phyloP scores from a whole-genome alignment of 2,888 invertebrate genomes.

The Lathronympha strigana region DNA sequence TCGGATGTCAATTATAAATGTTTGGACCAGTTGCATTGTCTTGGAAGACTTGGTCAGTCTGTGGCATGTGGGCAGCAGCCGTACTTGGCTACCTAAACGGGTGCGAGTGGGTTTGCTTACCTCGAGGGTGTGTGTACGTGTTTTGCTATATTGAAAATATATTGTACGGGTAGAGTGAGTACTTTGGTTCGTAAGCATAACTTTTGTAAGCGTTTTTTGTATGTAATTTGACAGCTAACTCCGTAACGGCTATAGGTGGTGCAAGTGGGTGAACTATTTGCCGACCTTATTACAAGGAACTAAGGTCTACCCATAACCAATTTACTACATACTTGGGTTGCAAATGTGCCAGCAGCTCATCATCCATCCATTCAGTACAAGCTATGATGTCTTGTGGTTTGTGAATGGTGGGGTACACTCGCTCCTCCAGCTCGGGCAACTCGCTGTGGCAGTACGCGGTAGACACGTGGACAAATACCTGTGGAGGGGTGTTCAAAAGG shows the following conservation, averaged over 20 bases:
- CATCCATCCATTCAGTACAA: constrained; percentile 87
- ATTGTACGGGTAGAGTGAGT: no score
- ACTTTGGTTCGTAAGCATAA: no score
- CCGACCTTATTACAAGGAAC: not conserved
- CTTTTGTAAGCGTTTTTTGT: no score
- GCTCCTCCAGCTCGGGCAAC: constrained; percentile 90
- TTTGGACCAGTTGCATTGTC: no score
- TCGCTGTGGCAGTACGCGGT: constrained; percentile 97
- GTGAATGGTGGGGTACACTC: constrained; percentile 87
- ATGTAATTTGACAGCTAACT: no score
- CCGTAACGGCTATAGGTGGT: not conserved
- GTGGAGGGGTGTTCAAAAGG: constrained; percentile 43
- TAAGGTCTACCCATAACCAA: constrained; percentile 31
- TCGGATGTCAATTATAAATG: no score
- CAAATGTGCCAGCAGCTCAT: constrained; percentile 85
- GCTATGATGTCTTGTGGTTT: constrained; percentile 86
- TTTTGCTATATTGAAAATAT: no score
- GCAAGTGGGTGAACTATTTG: not conserved
- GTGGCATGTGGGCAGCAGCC: no score
- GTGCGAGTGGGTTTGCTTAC: no score
- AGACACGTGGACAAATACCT: constrained; percentile 93
- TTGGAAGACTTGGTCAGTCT: no score
- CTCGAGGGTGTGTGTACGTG: no score
- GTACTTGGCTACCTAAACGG: no score
- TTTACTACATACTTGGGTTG: constrained; percentile 87